Conservation (phyloP, 2,888 invertebrate species). For the Agrotis ipsilon region DNA sequence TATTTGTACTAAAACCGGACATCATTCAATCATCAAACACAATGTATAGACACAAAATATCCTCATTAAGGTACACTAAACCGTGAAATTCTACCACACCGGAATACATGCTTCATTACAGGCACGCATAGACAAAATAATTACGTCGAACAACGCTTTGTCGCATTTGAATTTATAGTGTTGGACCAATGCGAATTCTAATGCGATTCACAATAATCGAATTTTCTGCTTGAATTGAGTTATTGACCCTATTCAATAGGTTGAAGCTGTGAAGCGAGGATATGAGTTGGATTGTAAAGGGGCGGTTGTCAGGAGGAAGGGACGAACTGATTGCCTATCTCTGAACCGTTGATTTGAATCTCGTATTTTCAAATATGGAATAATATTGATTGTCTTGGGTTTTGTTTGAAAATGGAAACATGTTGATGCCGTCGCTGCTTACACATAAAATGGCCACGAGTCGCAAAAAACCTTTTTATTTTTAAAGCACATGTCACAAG, state of each 20-base stretch:
- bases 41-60: background rate
- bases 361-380: slow-evolving; percentile 5
- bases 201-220: slow-evolving; percentile 32
- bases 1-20: background rate
- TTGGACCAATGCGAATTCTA: slow-evolving; percentile 31
- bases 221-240: slow-evolving; percentile 46
- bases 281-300: slow-evolving; percentile 35
- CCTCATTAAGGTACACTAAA: background rate
- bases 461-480: too few relatives aligned
- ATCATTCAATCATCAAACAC: background rate
- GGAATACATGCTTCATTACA: background rate
- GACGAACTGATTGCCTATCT: slow-evolving; percentile 25
- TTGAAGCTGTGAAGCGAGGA: slow-evolving; percentile 24
- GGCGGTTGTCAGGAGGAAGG: slow-evolving; percentile 22
- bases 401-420: too few relatives aligned
- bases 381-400: too few relatives aligned
- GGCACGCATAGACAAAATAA: slow-evolving; percentile 28
- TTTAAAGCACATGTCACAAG: too few relatives aligned
- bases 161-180: slow-evolving; percentile 42
- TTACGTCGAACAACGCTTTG: slow-evolving; percentile 25
- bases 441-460: too few relatives aligned
- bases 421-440: too few relatives aligned
- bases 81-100: slow-evolving; percentile 9
- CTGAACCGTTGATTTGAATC: slow-evolving; percentile 4
- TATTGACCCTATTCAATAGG: slow-evolving; percentile 35